Conservation (phyloP, 2,113 vertebrate species). For the Hemiprocne comata region DNA sequence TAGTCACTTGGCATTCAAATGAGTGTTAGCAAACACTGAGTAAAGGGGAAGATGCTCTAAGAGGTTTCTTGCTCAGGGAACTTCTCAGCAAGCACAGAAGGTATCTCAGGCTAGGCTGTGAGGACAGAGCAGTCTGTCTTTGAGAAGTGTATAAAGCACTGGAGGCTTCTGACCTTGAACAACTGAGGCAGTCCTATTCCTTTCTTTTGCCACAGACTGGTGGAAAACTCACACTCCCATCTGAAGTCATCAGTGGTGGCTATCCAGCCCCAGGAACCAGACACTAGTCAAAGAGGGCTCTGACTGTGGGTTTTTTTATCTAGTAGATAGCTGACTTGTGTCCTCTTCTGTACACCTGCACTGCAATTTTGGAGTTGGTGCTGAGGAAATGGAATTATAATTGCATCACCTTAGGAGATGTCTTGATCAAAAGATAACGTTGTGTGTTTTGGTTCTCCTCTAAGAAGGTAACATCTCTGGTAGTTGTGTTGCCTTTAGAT, state of each 20-base stretch:
- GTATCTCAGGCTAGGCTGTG: background rate
- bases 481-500: background rate
- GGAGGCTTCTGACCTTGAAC: background rate
- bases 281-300: background rate
- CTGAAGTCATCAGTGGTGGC: background rate
- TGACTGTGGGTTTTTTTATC: background rate
- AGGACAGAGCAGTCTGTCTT: background rate
- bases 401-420: background rate
- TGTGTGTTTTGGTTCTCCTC: background rate
- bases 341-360: background rate
- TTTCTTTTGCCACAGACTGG: background rate
- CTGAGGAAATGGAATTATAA: background rate
- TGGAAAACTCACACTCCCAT: background rate
- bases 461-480: background rate
- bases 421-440: background rate
- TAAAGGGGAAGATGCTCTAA: background rate
- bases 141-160: background rate
- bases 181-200: background rate
- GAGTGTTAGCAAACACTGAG: background rate
- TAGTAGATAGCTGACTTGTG: background rate
- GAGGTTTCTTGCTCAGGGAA: background rate
- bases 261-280: background rate
- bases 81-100: background rate
- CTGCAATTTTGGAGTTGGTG: background rate
- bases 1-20: conserved; percentile 3